Evolutionary conservation across 2,888 invertebrate genomes (phyloP).

Genomic region (Drosophila greeni): DNA sequence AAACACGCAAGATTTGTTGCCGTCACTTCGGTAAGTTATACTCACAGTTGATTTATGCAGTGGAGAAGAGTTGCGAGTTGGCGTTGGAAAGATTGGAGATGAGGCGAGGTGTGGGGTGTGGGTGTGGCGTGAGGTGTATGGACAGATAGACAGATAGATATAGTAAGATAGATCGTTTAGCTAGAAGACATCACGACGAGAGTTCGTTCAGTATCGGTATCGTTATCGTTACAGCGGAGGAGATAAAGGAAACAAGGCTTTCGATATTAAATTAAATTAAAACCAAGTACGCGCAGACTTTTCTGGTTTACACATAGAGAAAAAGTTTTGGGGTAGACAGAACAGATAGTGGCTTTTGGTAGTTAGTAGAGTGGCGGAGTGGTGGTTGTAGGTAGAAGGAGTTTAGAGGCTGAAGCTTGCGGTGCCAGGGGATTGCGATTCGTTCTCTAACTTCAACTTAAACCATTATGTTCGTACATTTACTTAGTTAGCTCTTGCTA

Average conservation of each 20-base stretch:
- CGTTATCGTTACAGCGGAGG: conserved; percentile 16
- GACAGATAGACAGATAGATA: conserved; percentile 34
- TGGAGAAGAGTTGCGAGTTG: conserved; percentile 63
- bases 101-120: conserved; percentile 15
- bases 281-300: conserved; percentile 46
- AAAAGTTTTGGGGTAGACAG: conserved; percentile 22
- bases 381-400: conserved; percentile 20
- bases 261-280: conserved; percentile 69
- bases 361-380: conserved; percentile 11
- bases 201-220: no score
- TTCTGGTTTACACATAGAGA: conserved; percentile 19
- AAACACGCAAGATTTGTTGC: conserved; percentile 29
- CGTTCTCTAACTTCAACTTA: conserved; percentile 42
- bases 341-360: conserved; percentile 8
- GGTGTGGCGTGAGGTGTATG: conserved; percentile 16
- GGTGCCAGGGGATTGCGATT: conserved; percentile 27
- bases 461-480: conserved; percentile 31
- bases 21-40: conserved; percentile 55
- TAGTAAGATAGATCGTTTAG: conserved; percentile 30
- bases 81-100: conserved; percentile 26
- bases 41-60: conserved; percentile 71
- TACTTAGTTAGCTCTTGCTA: conserved; percentile 26
- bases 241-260: conserved; percentile 61
- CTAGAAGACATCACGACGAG: conserved; percentile 46
- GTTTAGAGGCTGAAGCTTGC: conserved; percentile 40